These are phyloP conservation scores for Acinonyx jubatus DNA, from an alignment of 2,113 vertebrate genomes.

Conservation along the genomic window DNA sequence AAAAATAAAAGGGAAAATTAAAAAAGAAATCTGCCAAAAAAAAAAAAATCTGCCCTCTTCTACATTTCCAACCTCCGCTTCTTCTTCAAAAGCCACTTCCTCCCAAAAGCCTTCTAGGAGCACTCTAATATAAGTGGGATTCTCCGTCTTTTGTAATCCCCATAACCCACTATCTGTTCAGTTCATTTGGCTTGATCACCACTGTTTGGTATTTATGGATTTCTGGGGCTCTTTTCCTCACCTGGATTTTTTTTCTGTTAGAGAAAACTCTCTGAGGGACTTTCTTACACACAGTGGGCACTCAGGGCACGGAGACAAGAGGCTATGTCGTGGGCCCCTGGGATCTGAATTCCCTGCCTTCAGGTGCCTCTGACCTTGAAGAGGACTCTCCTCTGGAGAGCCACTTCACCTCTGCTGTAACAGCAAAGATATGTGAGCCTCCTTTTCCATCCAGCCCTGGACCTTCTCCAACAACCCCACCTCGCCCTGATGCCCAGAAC, in stretches of 20 bases:
- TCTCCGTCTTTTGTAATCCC: neutral
- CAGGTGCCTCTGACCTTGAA: neutral
- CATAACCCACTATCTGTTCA: neutral
- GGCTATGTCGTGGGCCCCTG: neutral
- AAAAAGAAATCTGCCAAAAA: neutral
- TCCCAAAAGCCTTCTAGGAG: neutral
- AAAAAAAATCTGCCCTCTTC: neutral
- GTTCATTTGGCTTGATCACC: neutral
- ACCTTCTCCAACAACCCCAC: neutral
- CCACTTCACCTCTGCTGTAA: neutral
- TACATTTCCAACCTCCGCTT: slow-evolving; percentile 4
- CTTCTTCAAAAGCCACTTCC: slow-evolving; percentile 27
- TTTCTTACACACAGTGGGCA: neutral
- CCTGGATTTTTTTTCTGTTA: neutral
- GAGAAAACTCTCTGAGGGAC: neutral
- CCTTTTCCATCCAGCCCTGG: neutral
- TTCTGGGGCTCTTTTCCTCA: neutral
- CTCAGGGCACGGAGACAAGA: neutral
- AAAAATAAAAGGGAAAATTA: neutral
- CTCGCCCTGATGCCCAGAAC: neutral
- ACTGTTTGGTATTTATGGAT: neutral
- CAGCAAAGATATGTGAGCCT: neutral
- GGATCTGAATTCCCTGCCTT: no score
- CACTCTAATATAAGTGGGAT: neutral
- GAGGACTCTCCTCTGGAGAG: neutral